Conservation (phyloP, 2,888 invertebrate genomes). For the Unio delphinus region DNA sequence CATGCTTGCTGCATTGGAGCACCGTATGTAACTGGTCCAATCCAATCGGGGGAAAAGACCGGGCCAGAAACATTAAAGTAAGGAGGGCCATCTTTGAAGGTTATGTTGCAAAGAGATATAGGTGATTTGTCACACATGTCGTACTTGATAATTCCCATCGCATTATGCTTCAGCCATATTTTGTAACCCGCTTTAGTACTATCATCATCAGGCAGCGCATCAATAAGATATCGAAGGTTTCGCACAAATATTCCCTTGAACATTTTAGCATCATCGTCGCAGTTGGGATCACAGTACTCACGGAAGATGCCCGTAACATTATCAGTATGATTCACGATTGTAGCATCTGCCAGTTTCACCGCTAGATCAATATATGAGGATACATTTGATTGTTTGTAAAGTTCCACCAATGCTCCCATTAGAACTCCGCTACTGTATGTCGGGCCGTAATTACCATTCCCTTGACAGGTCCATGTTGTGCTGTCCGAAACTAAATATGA, state of each 20-base stretch:
- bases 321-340: constrained; percentile 29
- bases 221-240: constrained; percentile 41
- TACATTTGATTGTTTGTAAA: constrained; percentile 33
- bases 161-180: constrained; percentile 37
- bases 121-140: constrained; percentile 39
- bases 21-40: constrained; percentile 41
- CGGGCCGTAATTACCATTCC: constrained; percentile 24
- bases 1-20: constrained; percentile 51
- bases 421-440: constrained; percentile 46
- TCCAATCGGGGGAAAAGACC: constrained; percentile 46
- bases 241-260: constrained; percentile 51
- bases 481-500: constrained; percentile 42
- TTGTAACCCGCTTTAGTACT: constrained; percentile 24
- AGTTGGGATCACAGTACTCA: constrained; percentile 42
- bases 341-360: constrained; percentile 34
- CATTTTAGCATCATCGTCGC: constrained; percentile 43
- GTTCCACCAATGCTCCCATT: constrained; percentile 40
- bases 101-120: constrained; percentile 46
- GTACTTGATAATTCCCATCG: constrained; percentile 25
- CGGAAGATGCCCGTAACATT: constrained; percentile 36
- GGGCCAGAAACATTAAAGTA: constrained; percentile 44
- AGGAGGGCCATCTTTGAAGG: constrained; percentile 46
- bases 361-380: constrained; percentile 31
- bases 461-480: constrained; percentile 24
- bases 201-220: constrained; percentile 26